Evolutionary conservation across 2,113 vertebrate species (phyloP), one percentile per base, ranked within the genome.

Genomic region (Fukomys damarensis): DNA sequence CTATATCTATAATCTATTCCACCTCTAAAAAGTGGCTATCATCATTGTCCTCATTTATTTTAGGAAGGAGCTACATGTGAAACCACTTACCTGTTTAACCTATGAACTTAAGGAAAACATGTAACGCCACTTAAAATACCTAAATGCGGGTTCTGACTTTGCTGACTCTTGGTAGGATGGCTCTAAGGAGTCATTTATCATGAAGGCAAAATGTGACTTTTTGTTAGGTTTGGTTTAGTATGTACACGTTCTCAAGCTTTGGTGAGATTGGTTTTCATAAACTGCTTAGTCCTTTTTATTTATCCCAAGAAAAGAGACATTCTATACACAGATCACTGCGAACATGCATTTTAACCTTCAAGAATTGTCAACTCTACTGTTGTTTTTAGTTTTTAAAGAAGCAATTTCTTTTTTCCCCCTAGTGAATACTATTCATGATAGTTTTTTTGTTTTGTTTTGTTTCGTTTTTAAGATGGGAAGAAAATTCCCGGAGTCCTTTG

Each of bases 11-110:
- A n/a, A n/a, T n/a, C 84, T 97, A 98, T 97, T 98, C 97, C 97
- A 98, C 98, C 98, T 98, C 96, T 96, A 85, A 96, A 97, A 97
- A 98, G 95, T 94, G 98, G 59, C 97, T 56, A 95, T 97, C 97
- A 91, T 96, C 94, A 94, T 92, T 98, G 97, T 97, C 88, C 61
- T 97, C 94, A 7, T 96, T 94, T 97, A 94, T 97, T 94, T 95
- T 85, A 98, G 92, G 91, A 92, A 94, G 79, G 93, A 72, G 4
- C 95, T 96, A 92, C 96, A 98, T 96, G 97, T 79, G 97, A 98
- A 98, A 98, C 97, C 97, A 97, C 98, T 99, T 99, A 99, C 98
- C 98, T 98, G 98, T 98, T 98, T 98, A 98, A 99, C 98, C 97
- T 32, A 3, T 96, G 98, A 98, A 98, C 98, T 65, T 74, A 30